Evolutionary conservation across 2,113 vertebrate genomes (phyloP).

Genomic region (Thamnophis sirtalis): DNA sequence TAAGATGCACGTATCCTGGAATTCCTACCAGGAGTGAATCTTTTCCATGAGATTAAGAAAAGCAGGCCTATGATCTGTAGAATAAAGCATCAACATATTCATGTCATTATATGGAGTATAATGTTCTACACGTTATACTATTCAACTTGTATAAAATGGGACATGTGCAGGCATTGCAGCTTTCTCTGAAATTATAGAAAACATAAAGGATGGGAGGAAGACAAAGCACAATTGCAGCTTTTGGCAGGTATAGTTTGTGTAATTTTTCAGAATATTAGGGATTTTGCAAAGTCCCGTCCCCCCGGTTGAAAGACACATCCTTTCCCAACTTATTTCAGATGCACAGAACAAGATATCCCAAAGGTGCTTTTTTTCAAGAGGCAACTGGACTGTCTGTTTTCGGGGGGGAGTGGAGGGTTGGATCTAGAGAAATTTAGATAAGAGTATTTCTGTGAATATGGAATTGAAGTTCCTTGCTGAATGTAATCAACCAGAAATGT

Average conservation of each 20-base stretch:
- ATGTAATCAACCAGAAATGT: neutral
- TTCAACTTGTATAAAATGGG: neutral
- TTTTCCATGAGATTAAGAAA: neutral
- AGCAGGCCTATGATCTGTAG: neutral
- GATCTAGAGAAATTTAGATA: neutral
- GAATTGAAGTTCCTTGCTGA: neutral
- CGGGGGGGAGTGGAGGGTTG: no score
- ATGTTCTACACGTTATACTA: neutral
- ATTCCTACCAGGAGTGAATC: neutral
- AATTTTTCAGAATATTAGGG: neutral
- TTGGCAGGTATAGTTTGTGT: neutral
- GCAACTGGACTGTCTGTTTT: no score
- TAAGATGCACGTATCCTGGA: neutral
- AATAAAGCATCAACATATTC: neutral
- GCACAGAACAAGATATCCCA: neutral
- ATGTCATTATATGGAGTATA: neutral
- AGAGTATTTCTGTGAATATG: neutral
- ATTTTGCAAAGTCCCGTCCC: neutral
- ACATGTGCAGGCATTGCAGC: neutral
- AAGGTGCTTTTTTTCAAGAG: no score
- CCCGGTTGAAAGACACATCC: neutral
- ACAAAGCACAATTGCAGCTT: neutral
- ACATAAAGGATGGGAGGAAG: neutral
- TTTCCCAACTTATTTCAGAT: neutral
- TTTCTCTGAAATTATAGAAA: neutral